Conservation (phyloP, 2,888 invertebrate species). For the Anthophora plumipes region DNA sequence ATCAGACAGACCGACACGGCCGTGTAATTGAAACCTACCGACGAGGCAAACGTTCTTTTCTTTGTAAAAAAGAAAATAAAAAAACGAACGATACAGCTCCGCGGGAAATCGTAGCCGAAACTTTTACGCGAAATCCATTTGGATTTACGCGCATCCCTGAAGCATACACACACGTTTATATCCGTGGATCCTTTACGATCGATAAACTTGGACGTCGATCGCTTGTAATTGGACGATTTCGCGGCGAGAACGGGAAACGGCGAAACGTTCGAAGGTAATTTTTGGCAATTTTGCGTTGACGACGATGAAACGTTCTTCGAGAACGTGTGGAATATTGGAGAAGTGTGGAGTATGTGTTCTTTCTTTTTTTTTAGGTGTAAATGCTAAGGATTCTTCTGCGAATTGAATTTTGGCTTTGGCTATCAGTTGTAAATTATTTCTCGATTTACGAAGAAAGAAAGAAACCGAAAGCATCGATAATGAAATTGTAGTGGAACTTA, state of each 20-base stretch:
- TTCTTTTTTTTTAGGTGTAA: no score
- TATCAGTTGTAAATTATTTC: no score
- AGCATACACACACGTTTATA: neutral
- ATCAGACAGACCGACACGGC: conserved; percentile 77
- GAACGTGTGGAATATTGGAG: neutral
- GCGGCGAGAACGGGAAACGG: conserved; percentile 43
- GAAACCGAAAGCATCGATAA: no score
- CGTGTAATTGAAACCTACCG: conserved; percentile 81
- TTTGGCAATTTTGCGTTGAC: conserved; percentile 37
- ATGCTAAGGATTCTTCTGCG: conserved; percentile 6
- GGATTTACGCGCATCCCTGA: neutral
- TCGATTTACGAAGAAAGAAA: no score
- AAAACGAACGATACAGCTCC: conserved; percentile 38
- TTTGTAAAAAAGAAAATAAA: no score
- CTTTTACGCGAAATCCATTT: conserved; percentile 44
- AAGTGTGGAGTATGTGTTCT: neutral
- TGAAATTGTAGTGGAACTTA: no score
- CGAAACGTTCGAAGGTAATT: conserved; percentile 26
- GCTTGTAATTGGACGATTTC: conserved; percentile 55
- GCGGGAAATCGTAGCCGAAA: conserved; percentile 61
- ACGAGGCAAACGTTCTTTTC: conserved; percentile 56
- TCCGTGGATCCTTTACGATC: conserved; percentile 39
- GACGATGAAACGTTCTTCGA: neutral
- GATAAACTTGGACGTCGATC: conserved; percentile 50
- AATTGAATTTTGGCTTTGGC: no score